Percentiles rank a stretch among this genome's conserved stretches.
Conservation (phyloP, 2,797 vertebrate genomes). For the Coreius guichenoti region DNA sequence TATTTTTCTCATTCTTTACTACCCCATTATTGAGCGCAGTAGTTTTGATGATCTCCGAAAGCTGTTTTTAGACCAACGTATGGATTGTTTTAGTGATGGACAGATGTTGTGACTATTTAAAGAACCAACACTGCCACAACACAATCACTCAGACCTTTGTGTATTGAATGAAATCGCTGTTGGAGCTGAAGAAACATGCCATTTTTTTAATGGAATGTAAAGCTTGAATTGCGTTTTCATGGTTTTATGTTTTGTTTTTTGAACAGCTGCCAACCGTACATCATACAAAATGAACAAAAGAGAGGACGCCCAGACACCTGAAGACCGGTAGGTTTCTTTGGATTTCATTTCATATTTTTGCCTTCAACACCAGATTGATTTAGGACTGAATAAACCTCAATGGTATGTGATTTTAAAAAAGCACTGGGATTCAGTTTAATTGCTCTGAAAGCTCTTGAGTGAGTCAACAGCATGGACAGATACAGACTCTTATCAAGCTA, state of each 20-base stretch:
- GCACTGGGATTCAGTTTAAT: not conserved
- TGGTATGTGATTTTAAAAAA: not conserved
- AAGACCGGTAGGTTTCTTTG: constrained; percentile 11
- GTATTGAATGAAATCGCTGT: too few species aligned
- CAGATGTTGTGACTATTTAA: not conserved
- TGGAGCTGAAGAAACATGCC: not conserved
- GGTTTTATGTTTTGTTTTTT: not conserved
- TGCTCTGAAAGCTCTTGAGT: not conserved
- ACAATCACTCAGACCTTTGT: not conserved
- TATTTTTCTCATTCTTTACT: not conserved
- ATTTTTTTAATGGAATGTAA: not conserved
- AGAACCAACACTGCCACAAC: not conserved
- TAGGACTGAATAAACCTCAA: too few species aligned
- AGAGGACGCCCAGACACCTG: not conserved
- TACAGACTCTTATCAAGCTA: not conserved
- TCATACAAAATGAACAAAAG: not conserved
- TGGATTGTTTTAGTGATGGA: not conserved
- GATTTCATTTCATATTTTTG: not conserved
- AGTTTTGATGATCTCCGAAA: not conserved
- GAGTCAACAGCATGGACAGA: not conserved
- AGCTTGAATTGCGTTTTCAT: not conserved
- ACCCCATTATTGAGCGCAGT: not conserved
- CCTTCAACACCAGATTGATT: not conserved
- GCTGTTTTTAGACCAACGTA: not conserved
- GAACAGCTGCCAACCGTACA: not conserved